Conservation (phyloP, 2,797 vertebrate species). For the Bradypus variegatus region DNA sequence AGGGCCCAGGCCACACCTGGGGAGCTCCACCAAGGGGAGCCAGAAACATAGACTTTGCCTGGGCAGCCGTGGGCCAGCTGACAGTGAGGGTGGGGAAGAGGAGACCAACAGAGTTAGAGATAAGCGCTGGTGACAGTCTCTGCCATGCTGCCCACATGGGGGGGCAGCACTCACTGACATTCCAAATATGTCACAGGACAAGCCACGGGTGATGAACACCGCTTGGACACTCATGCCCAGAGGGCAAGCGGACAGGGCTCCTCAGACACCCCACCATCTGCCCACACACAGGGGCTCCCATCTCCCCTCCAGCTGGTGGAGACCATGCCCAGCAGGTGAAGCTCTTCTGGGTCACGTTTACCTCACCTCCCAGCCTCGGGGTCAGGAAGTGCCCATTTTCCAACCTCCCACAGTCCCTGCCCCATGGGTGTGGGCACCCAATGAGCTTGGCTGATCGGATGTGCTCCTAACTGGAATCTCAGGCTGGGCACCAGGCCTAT, state of each 20-base stretch:
- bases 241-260: too few species aligned
- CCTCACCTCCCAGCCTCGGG: neutral
- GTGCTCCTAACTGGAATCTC: neutral
- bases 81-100: neutral
- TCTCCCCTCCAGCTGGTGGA: neutral
- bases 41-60: neutral
- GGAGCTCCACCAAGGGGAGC: neutral
- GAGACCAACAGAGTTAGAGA: too few species aligned
- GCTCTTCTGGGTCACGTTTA: too few species aligned
- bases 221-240: neutral
- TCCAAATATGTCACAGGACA: too few species aligned
- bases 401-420: neutral
- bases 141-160: neutral
- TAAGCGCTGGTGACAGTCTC: too few species aligned
- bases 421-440: neutral
- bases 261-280: too few species aligned
- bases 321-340: neutral
- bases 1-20: neutral
- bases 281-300: neutral
- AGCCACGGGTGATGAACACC: neutral
- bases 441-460: accelerated
- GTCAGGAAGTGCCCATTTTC: neutral
- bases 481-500: neutral
- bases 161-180: too few species aligned
- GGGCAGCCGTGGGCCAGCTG: neutral